Conservation (phyloP, 2,888 invertebrate genomes). For the Serripes groenlandicus region DNA sequence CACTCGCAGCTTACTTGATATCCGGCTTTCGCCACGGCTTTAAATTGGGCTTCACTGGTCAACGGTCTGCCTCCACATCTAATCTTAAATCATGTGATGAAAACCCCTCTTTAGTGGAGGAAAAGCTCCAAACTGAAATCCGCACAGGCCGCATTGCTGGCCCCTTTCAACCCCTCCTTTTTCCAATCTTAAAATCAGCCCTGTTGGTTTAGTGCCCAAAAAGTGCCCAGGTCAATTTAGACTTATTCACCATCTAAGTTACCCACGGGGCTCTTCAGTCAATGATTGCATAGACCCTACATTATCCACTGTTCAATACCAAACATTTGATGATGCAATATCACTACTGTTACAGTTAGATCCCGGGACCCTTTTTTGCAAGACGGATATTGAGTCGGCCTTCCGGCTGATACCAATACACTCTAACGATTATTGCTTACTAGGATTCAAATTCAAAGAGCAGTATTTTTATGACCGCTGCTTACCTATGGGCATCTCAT, state of each 20-base stretch:
- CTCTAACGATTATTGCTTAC: constrained; percentile 37
- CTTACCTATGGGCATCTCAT: constrained; percentile 38
- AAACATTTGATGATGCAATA: constrained; percentile 46
- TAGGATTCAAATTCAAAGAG: constrained; percentile 27
- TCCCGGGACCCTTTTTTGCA: constrained; percentile 18
- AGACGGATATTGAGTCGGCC: constrained; percentile 54
- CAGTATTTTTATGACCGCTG: constrained; percentile 43
- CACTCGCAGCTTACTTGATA: neutral
- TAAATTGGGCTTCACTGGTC: constrained; percentile 14
- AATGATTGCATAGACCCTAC: constrained; percentile 47
- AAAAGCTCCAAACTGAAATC: constrained; percentile 14
- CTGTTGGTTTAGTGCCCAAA: constrained; percentile 55
- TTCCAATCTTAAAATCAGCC: constrained; percentile 29
- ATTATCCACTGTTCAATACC: constrained; percentile 32
- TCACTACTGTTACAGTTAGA: constrained; percentile 4
- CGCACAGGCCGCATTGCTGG: constrained; percentile 4
- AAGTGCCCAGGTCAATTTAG: constrained; percentile 43
- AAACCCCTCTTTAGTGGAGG: neutral
- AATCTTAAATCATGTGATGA: constrained; percentile 24
- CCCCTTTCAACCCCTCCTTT: constrained; percentile 22
- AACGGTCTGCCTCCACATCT: neutral
- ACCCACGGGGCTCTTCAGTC: constrained; percentile 36
- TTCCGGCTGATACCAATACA: constrained; percentile 42
- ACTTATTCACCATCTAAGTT: constrained; percentile 55
- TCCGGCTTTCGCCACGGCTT: constrained; percentile 9